Evolutionary conservation across 2,888 invertebrate species (phyloP).

Genomic region (Blera fallax): DNA sequence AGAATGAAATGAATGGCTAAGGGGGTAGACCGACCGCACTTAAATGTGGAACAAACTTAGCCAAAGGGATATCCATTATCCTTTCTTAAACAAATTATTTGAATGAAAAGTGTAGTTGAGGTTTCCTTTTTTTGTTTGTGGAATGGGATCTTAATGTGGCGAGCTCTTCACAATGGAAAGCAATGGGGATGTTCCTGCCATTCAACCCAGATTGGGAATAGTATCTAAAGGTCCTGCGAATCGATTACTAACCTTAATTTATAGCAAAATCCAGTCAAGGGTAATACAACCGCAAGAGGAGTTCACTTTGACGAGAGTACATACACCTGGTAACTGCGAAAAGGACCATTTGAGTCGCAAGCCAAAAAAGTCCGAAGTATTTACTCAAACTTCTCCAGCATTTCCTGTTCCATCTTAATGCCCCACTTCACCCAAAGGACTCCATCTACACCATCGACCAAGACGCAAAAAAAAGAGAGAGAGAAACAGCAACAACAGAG

Average conservation of each 20-base stretch:
- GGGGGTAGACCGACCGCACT: slow-evolving; percentile 22
- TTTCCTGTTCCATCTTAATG: too few relatives aligned
- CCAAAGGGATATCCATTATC: slow-evolving; percentile 49
- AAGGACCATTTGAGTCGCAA: neutral
- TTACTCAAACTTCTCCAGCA: neutral
- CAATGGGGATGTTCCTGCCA: too few relatives aligned
- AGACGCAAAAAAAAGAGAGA: neutral
- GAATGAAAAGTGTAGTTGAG: neutral
- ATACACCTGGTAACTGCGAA: neutral
- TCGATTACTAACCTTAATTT: too few relatives aligned
- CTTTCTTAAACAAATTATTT: slow-evolving; percentile 16
- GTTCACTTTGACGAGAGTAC: too few relatives aligned
- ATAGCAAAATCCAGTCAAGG: too few relatives aligned
- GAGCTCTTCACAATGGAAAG: too few relatives aligned
- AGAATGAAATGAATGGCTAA: neutral
- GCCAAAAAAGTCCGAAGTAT: neutral
- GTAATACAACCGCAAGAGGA: too few relatives aligned
- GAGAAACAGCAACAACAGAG: neutral
- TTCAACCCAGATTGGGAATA: neutral
- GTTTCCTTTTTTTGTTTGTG: too few relatives aligned
- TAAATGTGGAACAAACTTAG: slow-evolving; percentile 52
- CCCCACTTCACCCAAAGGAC: neutral
- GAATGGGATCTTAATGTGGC: too few relatives aligned
- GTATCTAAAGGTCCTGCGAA: too few relatives aligned
- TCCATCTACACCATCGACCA: neutral